Base-by-base conservation (phyloP, 2,888 invertebrate species). In the Julus scandinavius region DNA sequence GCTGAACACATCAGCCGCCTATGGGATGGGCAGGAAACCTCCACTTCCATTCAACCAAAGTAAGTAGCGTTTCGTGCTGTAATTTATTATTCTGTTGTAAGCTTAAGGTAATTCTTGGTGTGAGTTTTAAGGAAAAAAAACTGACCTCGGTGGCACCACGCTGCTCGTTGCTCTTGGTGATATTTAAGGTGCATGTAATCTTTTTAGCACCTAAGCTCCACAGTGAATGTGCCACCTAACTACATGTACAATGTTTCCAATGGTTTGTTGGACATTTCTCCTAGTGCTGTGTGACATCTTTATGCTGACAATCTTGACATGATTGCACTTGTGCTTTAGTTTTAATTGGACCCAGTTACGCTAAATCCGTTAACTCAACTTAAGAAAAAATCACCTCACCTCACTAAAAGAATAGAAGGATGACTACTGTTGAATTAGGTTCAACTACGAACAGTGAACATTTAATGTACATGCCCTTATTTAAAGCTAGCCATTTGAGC, bases 11-110 rank as follows among this genome's bases (percentile, higher is more conserved):
- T 40, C 80, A 38, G 80, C 38, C 38, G 38, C 80, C 80, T 80
- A 3, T 80, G 80, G 80, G 38, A 38, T 80, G 80, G 80, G 80
- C 80, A 11, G 80, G 38, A 80, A 80, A 80, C 80, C 80, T 38
- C 80, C 80, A 15, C 80, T 80, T 11, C 80, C 80, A 80, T 80
- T 80, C 80, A 80, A 80, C 80, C 80, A 80, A 80, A 80, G 80
- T 80, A 29, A 80, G 80, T 80, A 80, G 80, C 80, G n/a, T 63
- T 20, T n/a, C 63, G 63, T 63, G n/a, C 20, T 20, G 20, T 80
- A 9, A 80, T 80, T 80, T 80, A 80, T 80, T 15, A 15, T 40
- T 13, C 5, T 38, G 80, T 38, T 38, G 80, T 40, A 40, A 80
- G 80, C 80, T 80, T 80, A 15, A 40, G 80, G 80, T 72, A 13